Evolutionary conservation across 53 echinoderm and acorn worm genomes (phyloP), one percentile per base, ranked within the genome.

Genomic region (Stichopus horrens): DNA sequence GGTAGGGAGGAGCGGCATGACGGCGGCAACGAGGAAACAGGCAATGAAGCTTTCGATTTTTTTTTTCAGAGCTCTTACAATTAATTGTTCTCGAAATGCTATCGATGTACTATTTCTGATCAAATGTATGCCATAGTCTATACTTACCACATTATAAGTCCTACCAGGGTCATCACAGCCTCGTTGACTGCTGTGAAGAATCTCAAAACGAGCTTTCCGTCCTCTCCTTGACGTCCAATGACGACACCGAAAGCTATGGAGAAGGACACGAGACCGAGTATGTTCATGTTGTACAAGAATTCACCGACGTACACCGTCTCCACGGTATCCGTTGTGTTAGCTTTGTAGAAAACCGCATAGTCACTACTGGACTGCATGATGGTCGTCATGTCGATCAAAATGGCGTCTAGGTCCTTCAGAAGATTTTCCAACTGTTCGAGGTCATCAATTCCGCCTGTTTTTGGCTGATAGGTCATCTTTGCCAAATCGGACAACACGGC

Each of bases 111-210:
- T 37, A 37, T 37, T 37, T 37, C 37, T 37, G 37, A 37, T 0
- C 37, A 37, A 37, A 37, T 37, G 37, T 37, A 37, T 2, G 2
- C 2, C 2, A 37, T 37, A 37, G 16, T 75, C 21, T 19, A 71
- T 7, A 91, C 95, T 95, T 89, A 97, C 98, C 98, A 97, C 98
- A 97, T 97, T 10, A 97, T 91, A 23, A 94, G 77, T 81, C 91
- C 91, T 53, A 97, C 98, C 21, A 97, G 91, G 57, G 89, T 92
- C 98, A 97, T 97, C 20, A 95, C 74, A 56, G 95, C 95, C 9
- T 88, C 93, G 55, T 97, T 97, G 9, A 89, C 81, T 9, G 91
- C 94, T 19, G 89, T 60, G 59, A 95, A 97, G 88, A 97, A 93
- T 21, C 77, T 89, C 23, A 93, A 55, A 0, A 97, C 92, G 20